Percentiles rank a stretch among this genome's conserved stretches.
phyloP scores from a whole-genome alignment of 2,113 vertebrate genomes.

The Tinamus guttatus region DNA sequence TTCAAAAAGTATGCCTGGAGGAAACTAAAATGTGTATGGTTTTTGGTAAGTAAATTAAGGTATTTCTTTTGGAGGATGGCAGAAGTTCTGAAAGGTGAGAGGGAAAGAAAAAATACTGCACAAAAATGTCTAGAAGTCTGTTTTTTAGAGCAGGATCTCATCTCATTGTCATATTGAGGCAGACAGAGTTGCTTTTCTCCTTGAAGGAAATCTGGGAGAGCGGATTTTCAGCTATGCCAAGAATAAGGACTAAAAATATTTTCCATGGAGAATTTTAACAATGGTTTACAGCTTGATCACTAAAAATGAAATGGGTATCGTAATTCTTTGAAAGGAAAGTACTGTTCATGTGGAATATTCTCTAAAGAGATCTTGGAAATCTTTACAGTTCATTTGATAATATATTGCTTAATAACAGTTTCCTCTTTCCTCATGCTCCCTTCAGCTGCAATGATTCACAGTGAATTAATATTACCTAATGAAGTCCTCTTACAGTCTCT shows the following conservation, averaged over 20 bases:
- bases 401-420: slow-evolving; percentile 56
- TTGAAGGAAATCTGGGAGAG: not conserved
- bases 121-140: not conserved
- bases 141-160: not conserved
- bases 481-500: slow-evolving; percentile 6
- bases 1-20: not conserved
- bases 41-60: not conserved
- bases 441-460: slow-evolving; percentile 34
- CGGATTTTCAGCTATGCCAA: not conserved
- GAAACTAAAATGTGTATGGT: not conserved
- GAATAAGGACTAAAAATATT: not conserved
- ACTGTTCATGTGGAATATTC: not conserved
- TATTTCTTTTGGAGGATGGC: not conserved
- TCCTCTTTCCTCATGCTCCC: not conserved
- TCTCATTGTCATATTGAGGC: not conserved
- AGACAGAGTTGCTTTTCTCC: not conserved
- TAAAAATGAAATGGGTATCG: not conserved
- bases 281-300: not conserved
- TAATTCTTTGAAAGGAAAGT: not conserved
- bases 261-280: not conserved
- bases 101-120: not conserved
- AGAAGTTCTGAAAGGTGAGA: not conserved
- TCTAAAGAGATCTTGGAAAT: slow-evolving; percentile 57
- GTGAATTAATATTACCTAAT: slow-evolving; percentile 9
- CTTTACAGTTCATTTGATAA: not conserved